Percentiles rank a stretch among this genome's conserved stretches.
Conservation (phyloP, 2,888 invertebrate species). For the Gymnoscelis rufifasciata region DNA sequence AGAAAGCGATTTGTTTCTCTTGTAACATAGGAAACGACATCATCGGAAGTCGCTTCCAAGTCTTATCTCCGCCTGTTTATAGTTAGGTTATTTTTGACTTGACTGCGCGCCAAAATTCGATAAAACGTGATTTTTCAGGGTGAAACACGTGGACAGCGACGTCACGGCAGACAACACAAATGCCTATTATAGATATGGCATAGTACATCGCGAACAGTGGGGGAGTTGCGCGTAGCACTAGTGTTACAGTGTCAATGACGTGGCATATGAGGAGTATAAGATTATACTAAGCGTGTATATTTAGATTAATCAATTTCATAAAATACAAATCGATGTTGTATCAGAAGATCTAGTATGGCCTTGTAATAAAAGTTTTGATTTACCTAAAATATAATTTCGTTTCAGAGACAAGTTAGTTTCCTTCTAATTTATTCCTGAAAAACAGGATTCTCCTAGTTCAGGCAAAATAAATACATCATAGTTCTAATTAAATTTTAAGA, state of each 20-base stretch:
- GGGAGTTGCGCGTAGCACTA: neutral
- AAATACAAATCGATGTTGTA: too few species aligned
- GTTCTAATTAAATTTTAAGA: too few species aligned
- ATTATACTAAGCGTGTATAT: too few species aligned
- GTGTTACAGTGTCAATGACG: neutral
- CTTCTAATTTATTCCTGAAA: too few species aligned
- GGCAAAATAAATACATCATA: too few species aligned
- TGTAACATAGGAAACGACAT: constrained; percentile 30
- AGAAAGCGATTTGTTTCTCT: neutral
- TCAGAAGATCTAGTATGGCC: too few species aligned
- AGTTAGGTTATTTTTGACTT: constrained; percentile 40
- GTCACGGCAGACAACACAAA: constrained; percentile 43
- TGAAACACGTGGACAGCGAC: constrained; percentile 55
- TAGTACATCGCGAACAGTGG: neutral
- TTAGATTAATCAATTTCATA: too few species aligned
- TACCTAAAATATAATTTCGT: too few species aligned
- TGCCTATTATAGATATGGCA: constrained; percentile 41
- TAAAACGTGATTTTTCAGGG: constrained; percentile 61
- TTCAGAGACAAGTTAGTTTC: too few species aligned
- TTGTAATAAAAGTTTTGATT: too few species aligned
- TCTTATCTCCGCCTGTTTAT: constrained; percentile 47
- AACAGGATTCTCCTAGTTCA: too few species aligned
- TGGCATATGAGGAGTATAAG: neutral
- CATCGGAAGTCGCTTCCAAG: constrained; percentile 48
- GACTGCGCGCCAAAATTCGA: constrained; percentile 60